Evolutionary conservation across 2,888 invertebrate genomes (phyloP), one percentile per base, ranked within the genome.

Genomic region (Eupithecia insigniata): DNA sequence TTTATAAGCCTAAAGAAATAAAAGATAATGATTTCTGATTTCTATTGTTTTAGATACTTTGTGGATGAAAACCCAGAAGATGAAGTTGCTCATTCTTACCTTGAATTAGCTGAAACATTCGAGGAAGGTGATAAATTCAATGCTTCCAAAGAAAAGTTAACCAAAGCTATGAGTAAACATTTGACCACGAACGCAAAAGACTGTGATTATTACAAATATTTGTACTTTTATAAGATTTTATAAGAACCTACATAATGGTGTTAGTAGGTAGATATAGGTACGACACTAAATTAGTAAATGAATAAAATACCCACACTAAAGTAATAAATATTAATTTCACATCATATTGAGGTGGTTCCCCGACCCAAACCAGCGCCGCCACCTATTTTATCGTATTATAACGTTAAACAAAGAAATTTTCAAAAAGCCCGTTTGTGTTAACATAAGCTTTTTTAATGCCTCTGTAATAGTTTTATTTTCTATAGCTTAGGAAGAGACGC

Each of bases 1-100:
- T 16, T 16, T 39, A 5, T 39, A 16, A 39, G 16, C 39, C n/a
- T n/a, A 16, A n/a, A 10, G n/a, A 22, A 22, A 22, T 51, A 22
- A 22, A 51, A 51, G 22, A 22, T 8, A 10, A 22, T 51, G 46
- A 51, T 16, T 28, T 58, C 6, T n/a, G 12, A 32, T 66, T 43
- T 67, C 14, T 58, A 30, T 65, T 8, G 26, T 83, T 85, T 14
- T 83, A 90, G 90, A 65, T 79, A 85, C 62, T 87, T 82, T 46
- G 66, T 87, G 0, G 83, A 84, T 26, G 85, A 87, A 1, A 83
- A 88, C 36, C 85, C 86, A 0, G 73, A 81, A 0, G 90, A 91
- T 30, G 78, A 78, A 2, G 80, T 78, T 2, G 91, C 87, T 0
- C 73, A 72, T 18, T 76, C 79, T 0, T 86, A 84, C 39, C 78